phyloP scores from a whole-genome alignment of 2,888 invertebrate genomes.

The Tholera decimalis region DNA sequence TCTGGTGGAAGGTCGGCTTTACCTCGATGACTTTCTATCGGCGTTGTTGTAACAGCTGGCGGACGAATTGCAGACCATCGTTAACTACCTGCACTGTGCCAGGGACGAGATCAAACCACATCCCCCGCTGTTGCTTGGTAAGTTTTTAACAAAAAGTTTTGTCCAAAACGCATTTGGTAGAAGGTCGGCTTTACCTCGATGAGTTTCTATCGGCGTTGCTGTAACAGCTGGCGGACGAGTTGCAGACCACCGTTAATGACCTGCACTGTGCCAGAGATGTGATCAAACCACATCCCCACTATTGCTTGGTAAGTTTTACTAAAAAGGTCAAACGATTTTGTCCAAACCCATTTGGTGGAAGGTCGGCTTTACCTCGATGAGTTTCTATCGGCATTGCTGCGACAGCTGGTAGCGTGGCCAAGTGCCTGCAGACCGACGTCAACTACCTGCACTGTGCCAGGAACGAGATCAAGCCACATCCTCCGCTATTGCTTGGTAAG shows the following conservation, averaged over 20 bases:
- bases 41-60: slow-evolving; percentile 93
- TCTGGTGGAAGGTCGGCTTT: slow-evolving; percentile 93
- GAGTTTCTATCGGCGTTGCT: too few species aligned
- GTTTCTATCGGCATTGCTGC: slow-evolving; percentile 53
- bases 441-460: slow-evolving; percentile 82
- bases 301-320: slow-evolving; percentile 75
- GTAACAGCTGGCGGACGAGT: slow-evolving; percentile 89
- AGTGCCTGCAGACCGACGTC: slow-evolving; percentile 81
- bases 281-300: slow-evolving; percentile 84
- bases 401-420: slow-evolving; percentile 90
- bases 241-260: slow-evolving; percentile 83
- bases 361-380: too few species aligned
- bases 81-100: slow-evolving; percentile 82
- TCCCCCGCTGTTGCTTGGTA: slow-evolving; percentile 83
- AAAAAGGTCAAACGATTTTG: too few species aligned
- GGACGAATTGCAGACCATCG: slow-evolving; percentile 81
- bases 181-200: too few species aligned
- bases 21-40: slow-evolving; percentile 94
- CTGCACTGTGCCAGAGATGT: slow-evolving; percentile 81
- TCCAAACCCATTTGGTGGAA: slow-evolving; percentile 93
- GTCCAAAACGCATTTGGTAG: slow-evolving; percentile 94
- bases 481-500: slow-evolving; percentile 84
- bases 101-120: slow-evolving; percentile 82
- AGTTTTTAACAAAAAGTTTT: slow-evolving; percentile 84
- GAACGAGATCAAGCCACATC: slow-evolving; percentile 82